Evolutionary conservation across 2,113 vertebrate species (phyloP).

Genomic region (Cyanocitta stelleri): DNA sequence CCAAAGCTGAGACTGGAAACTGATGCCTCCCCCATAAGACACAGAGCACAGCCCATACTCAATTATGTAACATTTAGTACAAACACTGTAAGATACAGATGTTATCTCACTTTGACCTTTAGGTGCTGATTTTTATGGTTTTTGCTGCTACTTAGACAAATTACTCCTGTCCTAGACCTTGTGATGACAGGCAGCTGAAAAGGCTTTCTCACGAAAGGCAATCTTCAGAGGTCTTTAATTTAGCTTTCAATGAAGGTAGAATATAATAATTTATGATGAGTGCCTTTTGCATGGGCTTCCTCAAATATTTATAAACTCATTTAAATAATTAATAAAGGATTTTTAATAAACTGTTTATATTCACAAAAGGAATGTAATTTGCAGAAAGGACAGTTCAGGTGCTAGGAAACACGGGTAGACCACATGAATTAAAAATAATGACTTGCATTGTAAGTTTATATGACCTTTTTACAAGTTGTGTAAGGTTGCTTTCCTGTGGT

Average conservation of each 20-base stretch:
- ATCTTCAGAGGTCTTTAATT: not conserved
- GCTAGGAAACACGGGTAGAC: not conserved
- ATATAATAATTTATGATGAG: conserved; percentile 34
- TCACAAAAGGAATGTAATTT: conserved; percentile 60
- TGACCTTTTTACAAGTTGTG: conserved; percentile 13
- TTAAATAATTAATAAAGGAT: conserved; percentile 56
- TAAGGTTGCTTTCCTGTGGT: not conserved
- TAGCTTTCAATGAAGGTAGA: not conserved
- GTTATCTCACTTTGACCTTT: not conserved
- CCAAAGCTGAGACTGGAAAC: not conserved
- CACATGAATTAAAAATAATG: conserved; percentile 38
- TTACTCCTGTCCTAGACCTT: not conserved
- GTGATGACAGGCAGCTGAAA: not conserved
- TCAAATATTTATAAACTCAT: conserved; percentile 65
- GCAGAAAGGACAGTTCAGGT: conserved; percentile 5
- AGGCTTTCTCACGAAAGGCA: not conserved
- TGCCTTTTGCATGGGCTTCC: not conserved
- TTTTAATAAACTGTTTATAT: conserved; percentile 64
- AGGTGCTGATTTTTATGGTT: not conserved
- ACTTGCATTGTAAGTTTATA: conserved; percentile 3
- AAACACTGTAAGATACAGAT: not conserved
- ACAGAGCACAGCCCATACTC: not conserved
- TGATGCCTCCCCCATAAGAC: not conserved
- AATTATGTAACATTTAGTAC: not conserved
- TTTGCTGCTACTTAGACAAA: not conserved